Evolutionary conservation across 2,113 vertebrate species (phyloP).

Genomic region (Forbesichthys papilliferus): DNA sequence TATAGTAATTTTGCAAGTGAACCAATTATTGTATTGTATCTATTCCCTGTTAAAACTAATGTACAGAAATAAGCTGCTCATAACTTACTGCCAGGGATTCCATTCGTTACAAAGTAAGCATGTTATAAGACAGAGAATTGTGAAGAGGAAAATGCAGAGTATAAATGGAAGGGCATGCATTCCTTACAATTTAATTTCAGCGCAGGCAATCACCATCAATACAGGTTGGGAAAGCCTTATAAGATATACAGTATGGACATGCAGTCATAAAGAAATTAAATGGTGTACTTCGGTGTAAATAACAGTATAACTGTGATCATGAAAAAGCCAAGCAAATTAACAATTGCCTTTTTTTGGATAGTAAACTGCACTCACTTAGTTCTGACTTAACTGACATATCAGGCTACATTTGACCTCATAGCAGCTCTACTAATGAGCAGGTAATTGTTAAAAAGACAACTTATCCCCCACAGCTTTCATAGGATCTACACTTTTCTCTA

Average conservation of each 20-base stretch:
- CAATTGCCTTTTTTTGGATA: constrained; percentile 11
- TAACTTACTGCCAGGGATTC: constrained; percentile 97
- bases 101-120: constrained; percentile 96
- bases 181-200: constrained; percentile 68
- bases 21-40: not conserved
- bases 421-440: not conserved
- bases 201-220: constrained; percentile 51
- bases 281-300: constrained; percentile 12
- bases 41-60: not conserved
- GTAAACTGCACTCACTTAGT: constrained; percentile 42
- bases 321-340: not conserved
- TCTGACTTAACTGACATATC: constrained; percentile 1
- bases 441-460: constrained; percentile 1
- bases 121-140: constrained; percentile 86
- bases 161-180: constrained; percentile 85
- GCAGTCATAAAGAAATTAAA: constrained; percentile 42
- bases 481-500: too few species aligned
- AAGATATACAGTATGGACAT: constrained; percentile 45
- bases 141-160: constrained; percentile 83
- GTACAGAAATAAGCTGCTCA: constrained; percentile 73
- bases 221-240: constrained; percentile 10
- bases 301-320: constrained; percentile 23
- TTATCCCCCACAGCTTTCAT: constrained; percentile 1
- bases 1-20: not conserved
- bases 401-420: not conserved